Evolutionary conservation across 2,888 invertebrate genomes (phyloP), one percentile per base, ranked within the genome.

Genomic region (Torymus tubicola): DNA sequence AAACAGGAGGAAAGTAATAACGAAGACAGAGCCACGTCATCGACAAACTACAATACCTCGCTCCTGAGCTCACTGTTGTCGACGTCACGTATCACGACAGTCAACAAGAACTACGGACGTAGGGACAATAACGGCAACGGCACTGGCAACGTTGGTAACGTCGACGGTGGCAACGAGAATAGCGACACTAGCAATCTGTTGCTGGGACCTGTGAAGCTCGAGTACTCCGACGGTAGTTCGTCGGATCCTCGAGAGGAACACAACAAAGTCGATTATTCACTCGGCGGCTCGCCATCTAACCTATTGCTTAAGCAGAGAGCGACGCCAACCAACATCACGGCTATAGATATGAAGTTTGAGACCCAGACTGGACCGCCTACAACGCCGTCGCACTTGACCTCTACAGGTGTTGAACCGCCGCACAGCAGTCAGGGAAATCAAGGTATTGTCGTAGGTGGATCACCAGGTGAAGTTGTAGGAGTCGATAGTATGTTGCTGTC

Each of bases 321-420:
- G 16, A 58, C 71, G 61, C 8, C 77, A 68, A 31, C 87, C 13
- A 86, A 87, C 16, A 84, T 88, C 31, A 85, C 81, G 75, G 24
- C 75, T 16, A 69, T 79, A n/a, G 90, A 89, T 13, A 90, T 91
- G 90, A 91, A 91, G 87, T 91, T 89, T 87, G 90, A 90, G 81
- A 88, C 87, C 2, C 90, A 90, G 60, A 82, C 88, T 1, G 89
- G 87, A 3, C 88, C 88, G 0, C 87, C 88, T 16, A 84, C 87
- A 2, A 88, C 87, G 3, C 88, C 88, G 5, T 86, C 88, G 0
- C 90, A 90, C 65, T 77, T 90, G 21, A 86, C 87, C 0, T 86
- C 88, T 0, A 82, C 89, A 0, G 90, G 90, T 0, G 87, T 89
- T 5, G 90, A 90, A 63, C 90, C 90, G 2, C 88, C 90, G 0